Evolutionary conservation across 64 coral and sea anemone species (phyloP).

Genomic region (Acropora tenuis): DNA sequence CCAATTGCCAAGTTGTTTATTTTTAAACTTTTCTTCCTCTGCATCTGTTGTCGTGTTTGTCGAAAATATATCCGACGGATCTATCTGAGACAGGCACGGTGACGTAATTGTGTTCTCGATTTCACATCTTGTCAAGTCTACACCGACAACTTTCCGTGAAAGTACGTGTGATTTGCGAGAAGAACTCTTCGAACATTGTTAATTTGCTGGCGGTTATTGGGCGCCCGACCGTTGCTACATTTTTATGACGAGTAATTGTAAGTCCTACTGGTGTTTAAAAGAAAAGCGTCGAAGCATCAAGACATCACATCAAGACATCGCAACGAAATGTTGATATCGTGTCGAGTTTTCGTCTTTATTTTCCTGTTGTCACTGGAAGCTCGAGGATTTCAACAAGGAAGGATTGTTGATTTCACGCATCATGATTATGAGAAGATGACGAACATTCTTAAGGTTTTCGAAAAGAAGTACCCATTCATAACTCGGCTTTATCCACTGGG

Average conservation of each 20-base stretch:
- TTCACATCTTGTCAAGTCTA: not conserved
- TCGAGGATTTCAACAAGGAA: not conserved
- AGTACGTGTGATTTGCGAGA: not conserved
- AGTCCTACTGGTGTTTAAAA: not conserved
- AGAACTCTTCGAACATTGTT: not conserved
- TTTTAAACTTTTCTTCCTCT: not conserved
- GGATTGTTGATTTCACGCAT: slow-evolving; percentile 66
- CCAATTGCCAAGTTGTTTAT: not conserved
- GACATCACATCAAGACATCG: not conserved
- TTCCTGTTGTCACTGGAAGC: not conserved
- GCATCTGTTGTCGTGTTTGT: slow-evolving; percentile 1
- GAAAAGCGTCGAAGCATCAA: not conserved
- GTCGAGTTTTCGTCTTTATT: slow-evolving; percentile 9
- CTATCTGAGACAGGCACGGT: not conserved
- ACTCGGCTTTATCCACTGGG: slow-evolving; percentile 78
- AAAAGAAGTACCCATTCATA: slow-evolving; percentile 58
- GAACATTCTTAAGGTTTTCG: slow-evolving; percentile 43
- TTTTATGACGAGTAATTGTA: not conserved
- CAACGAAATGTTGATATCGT: not conserved
- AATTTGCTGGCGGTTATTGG: not conserved
- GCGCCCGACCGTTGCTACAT: not conserved
- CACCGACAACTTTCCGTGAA: not conserved
- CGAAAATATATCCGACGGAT: not conserved
- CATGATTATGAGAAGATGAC: slow-evolving; percentile 90
- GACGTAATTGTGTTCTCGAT: not conserved